phyloP scores from a whole-genome alignment of 1,140 invertebrate genomes.

The Drosophila ficusphila region DNA sequence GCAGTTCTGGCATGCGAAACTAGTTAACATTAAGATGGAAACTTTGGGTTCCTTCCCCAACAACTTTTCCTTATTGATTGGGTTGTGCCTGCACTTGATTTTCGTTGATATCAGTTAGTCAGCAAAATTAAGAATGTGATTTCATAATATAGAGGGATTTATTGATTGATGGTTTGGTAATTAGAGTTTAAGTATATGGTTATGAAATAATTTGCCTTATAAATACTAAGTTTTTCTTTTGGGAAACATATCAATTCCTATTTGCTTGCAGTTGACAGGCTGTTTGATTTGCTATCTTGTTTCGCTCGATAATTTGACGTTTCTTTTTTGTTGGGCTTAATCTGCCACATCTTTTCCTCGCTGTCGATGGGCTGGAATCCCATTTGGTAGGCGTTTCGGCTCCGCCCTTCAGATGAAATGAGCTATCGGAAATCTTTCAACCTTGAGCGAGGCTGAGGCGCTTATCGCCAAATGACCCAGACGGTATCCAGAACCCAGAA shows the following conservation, averaged over 20 bases:
- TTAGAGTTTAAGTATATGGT: too few relatives aligned
- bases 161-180: background rate
- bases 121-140: too few relatives aligned
- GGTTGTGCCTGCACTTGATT: background rate
- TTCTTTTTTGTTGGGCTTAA: constrained; percentile 31
- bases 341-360: constrained; percentile 41
- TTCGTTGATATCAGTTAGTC: background rate
- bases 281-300: constrained; percentile 51
- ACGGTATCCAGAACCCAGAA: constrained; percentile 10
- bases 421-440: constrained; percentile 39
- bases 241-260: constrained; percentile 5
- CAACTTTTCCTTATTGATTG: background rate
- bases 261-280: constrained; percentile 46
- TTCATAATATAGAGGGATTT: background rate
- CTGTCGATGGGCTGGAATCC: constrained; percentile 59
- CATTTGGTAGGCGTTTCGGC: constrained; percentile 24
- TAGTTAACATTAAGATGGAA: background rate
- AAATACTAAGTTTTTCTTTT: background rate
- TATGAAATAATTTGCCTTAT: too few relatives aligned
- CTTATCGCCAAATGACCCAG: constrained; percentile 58
- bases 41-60: too few relatives aligned
- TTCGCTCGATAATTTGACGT: constrained; percentile 44
- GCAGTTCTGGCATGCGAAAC: background rate
- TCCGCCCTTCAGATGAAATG: constrained; percentile 7
- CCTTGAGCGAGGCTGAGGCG: constrained; percentile 45